Conservation (phyloP, 2,888 invertebrate genomes). For the Glaucopsyche alexis region DNA sequence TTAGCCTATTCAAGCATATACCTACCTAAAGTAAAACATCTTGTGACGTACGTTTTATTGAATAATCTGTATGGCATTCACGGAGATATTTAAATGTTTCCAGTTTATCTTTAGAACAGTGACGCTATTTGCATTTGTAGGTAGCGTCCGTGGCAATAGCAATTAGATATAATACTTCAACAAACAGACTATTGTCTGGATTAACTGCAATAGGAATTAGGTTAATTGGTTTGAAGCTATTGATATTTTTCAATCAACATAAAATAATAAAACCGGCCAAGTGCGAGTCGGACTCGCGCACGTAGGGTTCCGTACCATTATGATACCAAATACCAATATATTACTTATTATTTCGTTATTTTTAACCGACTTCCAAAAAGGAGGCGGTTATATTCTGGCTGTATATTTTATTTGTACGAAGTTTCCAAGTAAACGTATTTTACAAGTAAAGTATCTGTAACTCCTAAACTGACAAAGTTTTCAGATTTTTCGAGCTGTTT, state of each 20-base stretch:
- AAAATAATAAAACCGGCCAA: not conserved
- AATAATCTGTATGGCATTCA: not conserved
- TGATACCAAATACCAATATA: too few species aligned
- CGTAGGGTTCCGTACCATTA: too few species aligned
- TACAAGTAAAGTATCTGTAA: too few species aligned
- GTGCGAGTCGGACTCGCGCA: too few species aligned
- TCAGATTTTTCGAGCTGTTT: too few species aligned
- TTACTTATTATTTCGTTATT: too few species aligned
- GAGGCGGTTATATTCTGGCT: too few species aligned
- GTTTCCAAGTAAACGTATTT: too few species aligned
- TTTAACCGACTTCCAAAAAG: too few species aligned
- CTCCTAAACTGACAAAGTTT: too few species aligned
- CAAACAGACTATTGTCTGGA: not conserved
- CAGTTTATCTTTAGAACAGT: constrained; percentile 17
- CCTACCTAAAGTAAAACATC: constrained; percentile 18
- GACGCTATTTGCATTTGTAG: constrained; percentile 9
- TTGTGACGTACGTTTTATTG: not conserved
- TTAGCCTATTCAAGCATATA: too few species aligned
- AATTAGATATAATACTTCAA: constrained; percentile 14
- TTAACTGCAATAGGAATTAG: not conserved
- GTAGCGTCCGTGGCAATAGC: constrained; percentile 6
- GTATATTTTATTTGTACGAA: too few species aligned
- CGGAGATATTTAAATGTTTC: constrained; percentile 13
- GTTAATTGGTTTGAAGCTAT: constrained; percentile 6
- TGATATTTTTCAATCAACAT: not conserved